Evolutionary conservation across 2,797 vertebrate genomes (phyloP), one percentile per base, ranked within the genome.

Genomic region (Passerculus sandwichensis): DNA sequence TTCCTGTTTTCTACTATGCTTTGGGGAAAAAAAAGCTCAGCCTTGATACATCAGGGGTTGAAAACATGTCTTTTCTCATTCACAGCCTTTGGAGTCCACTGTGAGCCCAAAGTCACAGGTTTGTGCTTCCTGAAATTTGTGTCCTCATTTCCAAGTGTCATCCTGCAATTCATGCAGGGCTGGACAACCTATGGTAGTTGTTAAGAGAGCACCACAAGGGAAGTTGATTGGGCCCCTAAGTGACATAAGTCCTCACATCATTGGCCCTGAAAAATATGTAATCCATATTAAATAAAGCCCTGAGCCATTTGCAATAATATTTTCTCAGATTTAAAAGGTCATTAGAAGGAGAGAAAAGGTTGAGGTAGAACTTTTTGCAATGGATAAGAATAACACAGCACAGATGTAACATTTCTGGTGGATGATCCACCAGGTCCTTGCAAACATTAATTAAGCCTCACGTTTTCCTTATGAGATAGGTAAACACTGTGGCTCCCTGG

Each of bases 391-490:
- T 77, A 94, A 91, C 54, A 70, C 13, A 69, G 76, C 67, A 67
- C 87, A 93, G 91, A 93, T 86, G 88, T 85, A 92, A 88, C 1
- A 5, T 76, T 96, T 94, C 93, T 95, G 67, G 57, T 81, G 48
- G 85, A 91, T 86, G 67, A 90, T 87, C 94, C 76, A 91, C 67
- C 45, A 82, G 74, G 71, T 76, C 78, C 91, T 91, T 85, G 87
- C 67, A 90, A 91, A 90, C 60, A 67, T 85, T 82, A 95, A 87
- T 85, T 82, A 95, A 87, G 67, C 27, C 56, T 94, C 94, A 82
- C 88, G 82, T 96, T 95, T 95, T 96, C 85, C 67, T 5, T 85
- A 71, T 71, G 74, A 94, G 80, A 71, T 88, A 93, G 85, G 82
- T 94, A 96, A 94, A 96, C 89, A 74, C 60, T 82, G 80, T 87